Conservation (phyloP, 1,140 invertebrate species). For the Sarcophaga peregrina region DNA sequence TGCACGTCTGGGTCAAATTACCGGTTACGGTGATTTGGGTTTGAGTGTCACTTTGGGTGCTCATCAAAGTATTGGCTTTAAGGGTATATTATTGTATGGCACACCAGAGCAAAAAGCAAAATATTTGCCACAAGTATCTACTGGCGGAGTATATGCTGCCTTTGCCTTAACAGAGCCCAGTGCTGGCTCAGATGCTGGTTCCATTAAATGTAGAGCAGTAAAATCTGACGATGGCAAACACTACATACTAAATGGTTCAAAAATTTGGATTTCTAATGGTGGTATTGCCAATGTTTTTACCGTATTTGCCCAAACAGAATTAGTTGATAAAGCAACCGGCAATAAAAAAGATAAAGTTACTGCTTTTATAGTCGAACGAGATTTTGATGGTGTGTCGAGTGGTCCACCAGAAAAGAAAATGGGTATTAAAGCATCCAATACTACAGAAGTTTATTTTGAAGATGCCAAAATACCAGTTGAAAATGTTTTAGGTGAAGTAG, state of each 20-base stretch:
- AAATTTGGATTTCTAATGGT: constrained; percentile 99
- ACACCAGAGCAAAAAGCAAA: constrained; percentile 89
- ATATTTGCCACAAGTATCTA: constrained; percentile 90
- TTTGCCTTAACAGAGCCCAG: constrained; percentile 97
- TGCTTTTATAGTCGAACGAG: constrained; percentile 96
- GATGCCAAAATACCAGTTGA: constrained; percentile 94
- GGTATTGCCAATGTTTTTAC: constrained; percentile 98
- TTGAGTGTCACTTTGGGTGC: constrained; percentile 90
- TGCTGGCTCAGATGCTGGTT: constrained; percentile 92
- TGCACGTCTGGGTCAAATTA: constrained; percentile 89
- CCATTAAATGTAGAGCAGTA: constrained; percentile 84
- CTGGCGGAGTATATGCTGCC: constrained; percentile 86
- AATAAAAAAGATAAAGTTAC: constrained; percentile 83
- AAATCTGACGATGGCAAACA: constrained; percentile 90
- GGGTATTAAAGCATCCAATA: constrained; percentile 99
- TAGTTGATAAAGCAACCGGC: constrained; percentile 78
- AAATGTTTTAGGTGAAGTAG: constrained; percentile 93
- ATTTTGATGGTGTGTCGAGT: constrained; percentile 92
- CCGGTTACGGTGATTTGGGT: constrained; percentile 88
- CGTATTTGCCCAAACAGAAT: constrained; percentile 94
- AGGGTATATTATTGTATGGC: constrained; percentile 93
- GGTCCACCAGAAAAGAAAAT: constrained; percentile 98
- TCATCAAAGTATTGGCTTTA: constrained; percentile 93
- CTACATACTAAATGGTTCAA: constrained; percentile 95
- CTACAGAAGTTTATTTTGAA: constrained; percentile 96